phyloP scores from a whole-genome alignment of 2,797 vertebrate species.

The Rousettus madagascariensis region DNA sequence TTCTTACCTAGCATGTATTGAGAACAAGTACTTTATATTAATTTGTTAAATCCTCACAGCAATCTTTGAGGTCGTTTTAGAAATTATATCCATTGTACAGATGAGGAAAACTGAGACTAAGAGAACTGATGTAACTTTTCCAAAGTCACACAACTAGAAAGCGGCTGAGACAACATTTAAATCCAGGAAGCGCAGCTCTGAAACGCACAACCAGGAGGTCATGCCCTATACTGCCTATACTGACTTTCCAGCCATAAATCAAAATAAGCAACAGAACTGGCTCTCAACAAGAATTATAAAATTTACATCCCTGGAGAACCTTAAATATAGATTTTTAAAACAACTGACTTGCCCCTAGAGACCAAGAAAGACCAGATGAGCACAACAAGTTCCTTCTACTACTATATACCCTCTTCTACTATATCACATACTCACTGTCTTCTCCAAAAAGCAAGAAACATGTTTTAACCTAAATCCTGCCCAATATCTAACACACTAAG shows the following conservation, averaged over 20 bases:
- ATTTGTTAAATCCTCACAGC: background rate
- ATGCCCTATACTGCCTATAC: background rate
- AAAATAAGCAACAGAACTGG: background rate
- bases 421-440: background rate
- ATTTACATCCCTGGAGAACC: background rate
- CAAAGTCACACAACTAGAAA: background rate
- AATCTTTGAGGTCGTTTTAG: background rate
- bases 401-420: background rate
- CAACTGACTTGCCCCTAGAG: background rate
- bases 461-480: background rate
- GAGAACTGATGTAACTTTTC: background rate
- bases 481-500: background rate
- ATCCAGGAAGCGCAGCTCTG: background rate
- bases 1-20: background rate
- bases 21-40: background rate
- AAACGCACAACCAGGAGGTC: background rate
- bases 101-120: conserved; percentile 5
- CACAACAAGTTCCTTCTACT: background rate
- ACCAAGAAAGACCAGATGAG: background rate
- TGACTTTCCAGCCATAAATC: background rate
- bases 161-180: background rate
- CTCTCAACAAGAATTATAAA: background rate
- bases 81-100: background rate
- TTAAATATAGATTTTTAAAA: background rate
- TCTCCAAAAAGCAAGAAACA: background rate